phyloP scores from a whole-genome alignment of 2,797 vertebrate species.

The Gallinago solitaria region DNA sequence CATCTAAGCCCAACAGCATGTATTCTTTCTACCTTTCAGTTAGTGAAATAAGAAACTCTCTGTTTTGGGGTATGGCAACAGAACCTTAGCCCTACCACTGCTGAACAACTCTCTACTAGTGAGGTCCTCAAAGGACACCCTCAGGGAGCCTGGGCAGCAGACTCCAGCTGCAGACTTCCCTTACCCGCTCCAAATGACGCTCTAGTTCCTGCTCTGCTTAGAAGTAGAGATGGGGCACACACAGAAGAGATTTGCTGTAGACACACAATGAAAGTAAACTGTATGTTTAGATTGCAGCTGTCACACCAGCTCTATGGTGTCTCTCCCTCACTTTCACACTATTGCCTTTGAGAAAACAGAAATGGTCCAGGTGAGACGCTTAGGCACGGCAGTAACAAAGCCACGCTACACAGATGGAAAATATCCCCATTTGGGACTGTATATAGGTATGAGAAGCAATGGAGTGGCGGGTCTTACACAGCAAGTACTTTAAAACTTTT shows the following conservation, averaged over 20 bases:
- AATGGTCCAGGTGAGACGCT: not conserved
- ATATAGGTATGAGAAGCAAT: not conserved
- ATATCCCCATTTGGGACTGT: not conserved
- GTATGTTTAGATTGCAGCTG: rapidly evolving
- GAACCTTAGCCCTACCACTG: not conserved
- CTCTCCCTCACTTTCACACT: not conserved
- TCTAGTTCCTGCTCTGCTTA: not conserved
- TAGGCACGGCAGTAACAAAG: not conserved
- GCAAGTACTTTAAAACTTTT: not conserved
- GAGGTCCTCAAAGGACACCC: not conserved
- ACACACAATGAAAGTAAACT: rapidly evolving
- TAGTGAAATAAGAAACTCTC: not conserved
- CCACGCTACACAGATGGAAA: not conserved
- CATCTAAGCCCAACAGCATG: not conserved
- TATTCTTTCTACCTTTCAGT: not conserved
- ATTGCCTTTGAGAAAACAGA: not conserved
- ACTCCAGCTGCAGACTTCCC: not conserved
- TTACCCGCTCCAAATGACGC: rapidly evolving
- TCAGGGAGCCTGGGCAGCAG: not conserved
- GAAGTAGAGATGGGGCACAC: rapidly evolving
- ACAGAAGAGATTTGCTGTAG: not conserved
- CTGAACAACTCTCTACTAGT: not conserved
- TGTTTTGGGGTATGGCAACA: not conserved
- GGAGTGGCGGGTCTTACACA: not conserved
- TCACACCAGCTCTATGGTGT: not conserved